Base-by-base conservation (phyloP, 2,797 vertebrate species). In the Coracias cyanogaster region DNA sequence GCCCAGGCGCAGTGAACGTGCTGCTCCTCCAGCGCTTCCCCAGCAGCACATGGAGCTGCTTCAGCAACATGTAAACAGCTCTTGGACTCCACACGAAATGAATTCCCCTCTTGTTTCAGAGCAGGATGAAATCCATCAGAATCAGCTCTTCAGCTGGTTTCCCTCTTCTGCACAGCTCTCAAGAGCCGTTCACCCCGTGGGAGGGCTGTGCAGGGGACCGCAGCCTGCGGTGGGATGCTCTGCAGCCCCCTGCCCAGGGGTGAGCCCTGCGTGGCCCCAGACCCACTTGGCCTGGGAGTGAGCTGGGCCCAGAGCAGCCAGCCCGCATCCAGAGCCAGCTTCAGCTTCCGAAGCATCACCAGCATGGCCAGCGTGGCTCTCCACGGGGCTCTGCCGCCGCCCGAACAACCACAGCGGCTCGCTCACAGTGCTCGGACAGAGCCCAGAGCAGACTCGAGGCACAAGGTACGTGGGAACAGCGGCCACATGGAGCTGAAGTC, bases 11-110 rank as follows among this genome's bases (percentile, higher is more conserved):
- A 48, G 71, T 2, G 5, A 76, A 70, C 0, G 6, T 52, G 52
- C 49, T 54, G 82, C 84, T 80, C 58, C 61, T 81, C 21, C 41
- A 48, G 78, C 57, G 65, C 66, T 41, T 61, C 37, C 19, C 0
- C 1, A 84, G 70, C 79, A 80, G 89, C 91, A 71, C 89, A 45
- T 12, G 60, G 73, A 89, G 85, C 48, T 69, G 80, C 52, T 49
- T 81, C 92, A 60, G 48, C 65, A 51, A 37, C 66, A 43, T 35
- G 29, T 51, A 62, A 96, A 96, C 80, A 93, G 86, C 87, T 80
- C 86, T 92, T 66, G 70, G 61, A 62, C 41, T 81, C 79, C 70
- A 73, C 79, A 83, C 0, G 9, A 45, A 90, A 74, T 25, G 41
- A 62, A 84, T 80, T 73, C 76, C 45, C 49, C 70, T 6, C 31